These are phyloP conservation scores for Ceratoteleas bidentatus DNA, from an alignment of 1,140 invertebrate species.

Conservation along the genomic window DNA sequence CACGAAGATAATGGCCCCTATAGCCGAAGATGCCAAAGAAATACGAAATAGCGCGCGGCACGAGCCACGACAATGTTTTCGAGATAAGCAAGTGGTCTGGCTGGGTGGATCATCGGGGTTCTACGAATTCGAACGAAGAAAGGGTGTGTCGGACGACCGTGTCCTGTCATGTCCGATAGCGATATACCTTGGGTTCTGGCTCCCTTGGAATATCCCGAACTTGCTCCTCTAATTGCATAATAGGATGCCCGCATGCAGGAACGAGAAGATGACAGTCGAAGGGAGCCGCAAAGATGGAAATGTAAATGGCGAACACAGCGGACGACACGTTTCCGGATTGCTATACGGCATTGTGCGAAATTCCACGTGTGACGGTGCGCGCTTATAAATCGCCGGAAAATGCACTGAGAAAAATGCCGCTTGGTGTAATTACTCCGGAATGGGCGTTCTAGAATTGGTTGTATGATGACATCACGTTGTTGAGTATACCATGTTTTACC, in stretches of 20 bases:
- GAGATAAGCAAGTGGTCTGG: constrained; percentile 76
- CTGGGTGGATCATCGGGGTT: constrained; percentile 71
- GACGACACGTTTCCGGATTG: constrained; percentile 61
- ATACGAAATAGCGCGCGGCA: constrained; percentile 56
- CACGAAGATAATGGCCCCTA: constrained; percentile 49
- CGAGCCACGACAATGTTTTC: constrained; percentile 70
- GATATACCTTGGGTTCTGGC: constrained; percentile 77
- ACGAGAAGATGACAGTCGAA: constrained; percentile 57
- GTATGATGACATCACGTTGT: no score
- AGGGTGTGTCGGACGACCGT: constrained; percentile 81
- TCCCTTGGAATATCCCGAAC: constrained; percentile 77
- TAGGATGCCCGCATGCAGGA: constrained; percentile 78
- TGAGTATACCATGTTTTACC: no score
- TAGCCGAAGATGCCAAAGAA: constrained; percentile 52
- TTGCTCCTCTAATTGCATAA: constrained; percentile 79
- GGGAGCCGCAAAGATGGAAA: constrained; percentile 53
- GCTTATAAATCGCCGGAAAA: no score
- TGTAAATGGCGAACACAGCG: constrained; percentile 56
- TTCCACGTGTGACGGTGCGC: constrained; percentile 37
- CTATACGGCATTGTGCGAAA: constrained; percentile 42
- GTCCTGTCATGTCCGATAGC: constrained; percentile 81
- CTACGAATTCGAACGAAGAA: constrained; percentile 80
- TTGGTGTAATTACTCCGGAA: no score
- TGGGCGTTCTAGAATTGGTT: no score
- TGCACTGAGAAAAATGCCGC: no score